A percentile compares a stretch with the other conserved stretches of the same genome.
Conservation (phyloP, 2,797 vertebrate genomes). For the Hybognathus amarus region DNA sequence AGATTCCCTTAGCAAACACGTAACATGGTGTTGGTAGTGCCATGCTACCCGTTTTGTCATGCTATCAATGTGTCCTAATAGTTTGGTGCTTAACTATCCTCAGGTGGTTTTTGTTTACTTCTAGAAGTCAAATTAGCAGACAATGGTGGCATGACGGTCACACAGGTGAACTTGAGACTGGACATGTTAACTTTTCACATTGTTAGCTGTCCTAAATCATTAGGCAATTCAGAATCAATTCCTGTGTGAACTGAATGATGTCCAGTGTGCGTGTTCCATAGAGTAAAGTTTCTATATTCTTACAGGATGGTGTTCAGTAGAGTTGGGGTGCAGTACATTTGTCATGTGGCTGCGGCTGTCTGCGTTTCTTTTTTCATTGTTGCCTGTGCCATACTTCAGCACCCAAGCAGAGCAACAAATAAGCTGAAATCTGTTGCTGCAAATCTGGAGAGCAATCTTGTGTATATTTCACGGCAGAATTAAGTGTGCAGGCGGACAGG, state of each 20-base stretch:
- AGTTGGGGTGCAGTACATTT: slow-evolving; percentile 81
- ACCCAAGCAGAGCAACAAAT: neutral
- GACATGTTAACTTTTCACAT: neutral
- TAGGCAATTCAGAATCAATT: neutral
- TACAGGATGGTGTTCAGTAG: slow-evolving; percentile 91
- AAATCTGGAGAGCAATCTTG: neutral
- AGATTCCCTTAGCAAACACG: neutral
- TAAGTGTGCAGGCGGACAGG: neutral
- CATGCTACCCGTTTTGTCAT: too few relatives aligned
- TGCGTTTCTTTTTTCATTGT: too few relatives aligned
- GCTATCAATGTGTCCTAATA: neutral
- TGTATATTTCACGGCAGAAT: neutral
- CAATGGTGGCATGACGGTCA: neutral
- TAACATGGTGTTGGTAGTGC: too few relatives aligned
- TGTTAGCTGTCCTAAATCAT: neutral
- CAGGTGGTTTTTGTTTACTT: neutral
- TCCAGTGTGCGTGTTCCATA: neutral
- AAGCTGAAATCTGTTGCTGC: neutral
- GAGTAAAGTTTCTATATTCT: slow-evolving; percentile 18
- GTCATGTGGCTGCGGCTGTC: slow-evolving; percentile 80
- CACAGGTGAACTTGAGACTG: neutral
- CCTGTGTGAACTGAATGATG: neutral
- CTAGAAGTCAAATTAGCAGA: neutral
- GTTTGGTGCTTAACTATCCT: neutral
- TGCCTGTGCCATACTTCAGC: too few relatives aligned